Evolutionary conservation across 1,140 invertebrate genomes (phyloP).

Genomic region (Zelostemma sp.): DNA sequence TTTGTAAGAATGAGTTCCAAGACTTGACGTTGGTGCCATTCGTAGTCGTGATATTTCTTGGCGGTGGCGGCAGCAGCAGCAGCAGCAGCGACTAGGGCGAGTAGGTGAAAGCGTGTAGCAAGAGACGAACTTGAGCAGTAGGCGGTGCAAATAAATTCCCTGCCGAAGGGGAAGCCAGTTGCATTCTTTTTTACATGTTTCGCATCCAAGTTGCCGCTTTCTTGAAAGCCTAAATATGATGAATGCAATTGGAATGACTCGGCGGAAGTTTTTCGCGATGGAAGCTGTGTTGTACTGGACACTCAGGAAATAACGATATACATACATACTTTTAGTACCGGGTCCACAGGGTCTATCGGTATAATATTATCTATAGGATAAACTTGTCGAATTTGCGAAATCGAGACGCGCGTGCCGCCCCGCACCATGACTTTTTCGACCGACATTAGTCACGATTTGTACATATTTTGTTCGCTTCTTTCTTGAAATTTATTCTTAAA

Average conservation of each 20-base stretch:
- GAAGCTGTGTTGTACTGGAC: slow-evolving; percentile 1
- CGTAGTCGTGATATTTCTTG: slow-evolving; percentile 33
- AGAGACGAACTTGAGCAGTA: slow-evolving; percentile 29
- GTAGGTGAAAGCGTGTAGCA: slow-evolving; percentile 35
- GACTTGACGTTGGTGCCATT: slow-evolving; percentile 31
- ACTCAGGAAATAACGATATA: slow-evolving; percentile 13
- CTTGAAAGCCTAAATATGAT: no score
- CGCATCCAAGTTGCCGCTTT: no score
- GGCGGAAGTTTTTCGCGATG: no score
- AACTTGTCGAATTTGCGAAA: neutral
- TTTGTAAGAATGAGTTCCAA: no score
- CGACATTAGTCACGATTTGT: slow-evolving; percentile 5
- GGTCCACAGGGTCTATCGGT: slow-evolving; percentile 6
- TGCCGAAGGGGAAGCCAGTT: no score
- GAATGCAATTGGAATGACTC: no score
- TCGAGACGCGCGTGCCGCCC: neutral
- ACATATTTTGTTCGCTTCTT: slow-evolving; percentile 5
- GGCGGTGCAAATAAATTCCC: slow-evolving; percentile 5
- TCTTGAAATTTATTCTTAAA: slow-evolving; percentile 10
- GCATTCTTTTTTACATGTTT: no score
- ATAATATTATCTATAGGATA: neutral
- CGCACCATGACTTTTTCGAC: neutral
- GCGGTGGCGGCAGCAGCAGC: no score
- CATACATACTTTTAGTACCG: slow-evolving; percentile 1
- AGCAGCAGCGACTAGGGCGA: no score